Base-by-base conservation (phyloP, 1,140 invertebrate genomes). In the Drosophila azteca region DNA sequence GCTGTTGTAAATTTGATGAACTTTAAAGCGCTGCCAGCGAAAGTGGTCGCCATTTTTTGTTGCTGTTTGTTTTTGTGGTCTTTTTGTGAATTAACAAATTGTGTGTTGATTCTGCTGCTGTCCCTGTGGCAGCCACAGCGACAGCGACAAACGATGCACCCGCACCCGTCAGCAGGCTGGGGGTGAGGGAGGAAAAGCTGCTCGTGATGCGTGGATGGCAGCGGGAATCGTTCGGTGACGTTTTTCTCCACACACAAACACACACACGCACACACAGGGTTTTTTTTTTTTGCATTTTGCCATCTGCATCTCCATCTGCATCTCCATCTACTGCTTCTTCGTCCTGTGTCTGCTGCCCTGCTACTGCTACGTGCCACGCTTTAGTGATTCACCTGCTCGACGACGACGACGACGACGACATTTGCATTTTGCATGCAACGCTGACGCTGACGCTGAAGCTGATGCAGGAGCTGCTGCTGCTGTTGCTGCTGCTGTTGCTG, bases 131-230 rank as follows among this genome's bases (percentile, higher is more conserved):
- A 20, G n/a, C n/a, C n/a, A n/a, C n/a, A 22, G 13, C 31, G 6
- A 13, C 9, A 31, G 31, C 31, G 11, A n/a, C 26, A 53, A 35
- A 53, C 15, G 15, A 35, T 53, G 51, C 35, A 54, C 5, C 24
- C 24, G 17, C 24, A 26, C 3, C 24, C 24, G 52, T 22, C 52
- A 31, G 31, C 3, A 8, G 35, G 35, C 24, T 50, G 22, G 6
- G 13, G 15, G n/a, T 4, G 6, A 8, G 31, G 20, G 39, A 20
- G 60, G 52, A 41, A 75, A 75, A 75, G 71, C 71, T 75, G 72
- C 72, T 75, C 72, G 72, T 75, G 62, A 75, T 75, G 72, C 72
- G 72, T 75, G 62, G 71, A 63, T 75, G 72, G 70, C 71, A 75
- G 49, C 62, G 62, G 50, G 44, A 75, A 75, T 66, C 72, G 72